phyloP scores from a whole-genome alignment of 2,113 vertebrate species.

The Oophaga pumilio region DNA sequence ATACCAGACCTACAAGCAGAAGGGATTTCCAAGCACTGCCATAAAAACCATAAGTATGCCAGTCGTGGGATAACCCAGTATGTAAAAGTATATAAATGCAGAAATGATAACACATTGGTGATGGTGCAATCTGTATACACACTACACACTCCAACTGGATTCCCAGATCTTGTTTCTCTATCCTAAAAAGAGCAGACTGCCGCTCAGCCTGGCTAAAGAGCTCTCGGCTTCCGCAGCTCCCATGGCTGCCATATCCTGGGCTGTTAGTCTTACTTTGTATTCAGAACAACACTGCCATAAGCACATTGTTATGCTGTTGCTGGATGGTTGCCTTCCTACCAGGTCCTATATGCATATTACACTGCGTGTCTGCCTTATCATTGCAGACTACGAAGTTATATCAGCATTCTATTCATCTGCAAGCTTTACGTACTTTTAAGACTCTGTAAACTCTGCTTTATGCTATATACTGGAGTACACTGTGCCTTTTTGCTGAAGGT shows the following conservation, averaged over 20 bases:
- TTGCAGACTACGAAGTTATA: slow-evolving; percentile 10
- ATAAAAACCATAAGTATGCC: neutral
- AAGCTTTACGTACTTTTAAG: slow-evolving; percentile 10
- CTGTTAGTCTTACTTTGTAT: slow-evolving; percentile 55
- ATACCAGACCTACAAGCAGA: neutral
- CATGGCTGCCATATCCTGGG: slow-evolving; percentile 33
- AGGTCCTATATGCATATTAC: slow-evolving; percentile 39
- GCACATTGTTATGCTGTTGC: slow-evolving; percentile 52
- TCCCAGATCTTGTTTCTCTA: neutral
- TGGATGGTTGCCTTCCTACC: slow-evolving; percentile 41
- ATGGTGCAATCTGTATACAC: neutral
- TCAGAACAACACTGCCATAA: slow-evolving; percentile 43
- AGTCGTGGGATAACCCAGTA: neutral
- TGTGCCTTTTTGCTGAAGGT: neutral
- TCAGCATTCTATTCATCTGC: neutral
- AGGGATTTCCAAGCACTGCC: neutral
- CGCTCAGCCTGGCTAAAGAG: slow-evolving; percentile 40
- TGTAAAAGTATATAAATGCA: neutral
- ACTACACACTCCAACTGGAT: neutral
- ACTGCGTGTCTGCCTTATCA: slow-evolving; percentile 11
- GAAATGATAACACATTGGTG: neutral
- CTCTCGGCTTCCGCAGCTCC: slow-evolving; percentile 52
- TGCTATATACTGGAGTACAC: neutral
- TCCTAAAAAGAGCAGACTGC: slow-evolving; percentile 28
- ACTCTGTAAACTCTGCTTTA: slow-evolving; percentile 1